Evolutionary conservation across 2,113 vertebrate genomes (phyloP), one percentile per base, ranked within the genome.

Genomic region (Aldabrachelys gigantea): DNA sequence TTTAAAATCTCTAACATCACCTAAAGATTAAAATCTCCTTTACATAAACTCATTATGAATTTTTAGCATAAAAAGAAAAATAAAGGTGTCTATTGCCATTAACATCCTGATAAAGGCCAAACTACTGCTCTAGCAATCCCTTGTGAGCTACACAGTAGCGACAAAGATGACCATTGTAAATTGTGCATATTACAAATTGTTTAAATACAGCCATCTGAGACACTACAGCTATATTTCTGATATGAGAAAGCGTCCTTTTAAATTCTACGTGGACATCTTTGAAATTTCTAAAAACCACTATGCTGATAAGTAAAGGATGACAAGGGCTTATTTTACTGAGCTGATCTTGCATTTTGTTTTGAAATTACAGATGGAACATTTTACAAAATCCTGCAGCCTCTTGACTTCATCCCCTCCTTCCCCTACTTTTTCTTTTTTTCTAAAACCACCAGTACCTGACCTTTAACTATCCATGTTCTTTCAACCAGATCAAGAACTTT

Each of bases 271-370:
- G 79, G 29, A 89, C 59, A 92, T 31, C 78, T 16, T 19, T 82
- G 52, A 88, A 85, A 85, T 96, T 90, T 90, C 56, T 87, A 17
- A 89, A 80, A 91, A 72, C 62, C 13, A 53, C 59, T 86, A 50
- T 5, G n/a, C n/a, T 92, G 84, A 89, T 91, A 94, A 91, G 22
- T 85, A 11, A 44, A 16, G 49, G 76, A 83, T 91, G 80, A 85
- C 53, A 89, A 69, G 44, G 87, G 56, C 12, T 87, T 59, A 52
- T 94, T 92, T 92, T 91, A 59, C 88, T 81, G 82, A 89, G 35
- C 52, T 82, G 79, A 82, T 53, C 79, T 44, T 92, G 79, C 79
- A 84, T 59, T 82, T 80, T 94, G 78, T 14, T 6, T 47, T 87
- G 80, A 91, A 5, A 17, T 79, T 91, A 76, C 65, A 81, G 24